Evolutionary conservation across 23 tunicate species (phyloP).

Genomic region (Halocynthia aurantium): DNA sequence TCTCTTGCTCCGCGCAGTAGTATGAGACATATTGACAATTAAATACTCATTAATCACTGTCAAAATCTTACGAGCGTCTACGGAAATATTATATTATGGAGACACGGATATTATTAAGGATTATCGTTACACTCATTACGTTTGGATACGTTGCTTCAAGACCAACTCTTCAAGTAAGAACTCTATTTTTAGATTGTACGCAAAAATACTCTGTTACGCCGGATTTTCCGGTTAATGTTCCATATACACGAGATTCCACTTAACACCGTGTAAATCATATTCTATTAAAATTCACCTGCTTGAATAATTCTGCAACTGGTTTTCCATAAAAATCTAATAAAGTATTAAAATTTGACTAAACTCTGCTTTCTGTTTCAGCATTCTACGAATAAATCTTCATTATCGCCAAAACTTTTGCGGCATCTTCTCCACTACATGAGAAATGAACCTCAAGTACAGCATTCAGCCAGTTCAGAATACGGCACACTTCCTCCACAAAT

Average conservation of each 20-base stretch:
- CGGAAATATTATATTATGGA: constrained; percentile 3
- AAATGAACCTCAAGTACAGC: not conserved
- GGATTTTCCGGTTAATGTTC: no score
- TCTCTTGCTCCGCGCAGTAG: constrained; percentile 1
- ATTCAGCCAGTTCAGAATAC: constrained; percentile 7
- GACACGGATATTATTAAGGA: constrained; percentile 5
- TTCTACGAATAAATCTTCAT: not conserved
- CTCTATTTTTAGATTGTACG: not conserved
- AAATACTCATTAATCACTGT: constrained; percentile 33
- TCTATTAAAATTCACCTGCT: no score
- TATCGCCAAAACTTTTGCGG: constrained; percentile 9
- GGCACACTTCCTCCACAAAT: constrained; percentile 6
- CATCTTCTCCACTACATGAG: constrained; percentile 9
- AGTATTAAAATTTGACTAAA: no score
- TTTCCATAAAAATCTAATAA: no score
- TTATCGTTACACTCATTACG: constrained; percentile 1
- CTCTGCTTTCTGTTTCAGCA: not conserved
- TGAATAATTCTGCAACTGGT: no score
- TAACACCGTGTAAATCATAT: no score
- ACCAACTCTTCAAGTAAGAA: constrained; percentile 7
- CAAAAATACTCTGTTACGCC: no score
- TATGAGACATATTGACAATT: constrained; percentile 14
- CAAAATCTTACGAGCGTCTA: not conserved
- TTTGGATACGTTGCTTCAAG: constrained; percentile 6
- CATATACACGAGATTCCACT: no score